Conservation (phyloP, 2,113 vertebrate genomes). For the Arenaria interpres region DNA sequence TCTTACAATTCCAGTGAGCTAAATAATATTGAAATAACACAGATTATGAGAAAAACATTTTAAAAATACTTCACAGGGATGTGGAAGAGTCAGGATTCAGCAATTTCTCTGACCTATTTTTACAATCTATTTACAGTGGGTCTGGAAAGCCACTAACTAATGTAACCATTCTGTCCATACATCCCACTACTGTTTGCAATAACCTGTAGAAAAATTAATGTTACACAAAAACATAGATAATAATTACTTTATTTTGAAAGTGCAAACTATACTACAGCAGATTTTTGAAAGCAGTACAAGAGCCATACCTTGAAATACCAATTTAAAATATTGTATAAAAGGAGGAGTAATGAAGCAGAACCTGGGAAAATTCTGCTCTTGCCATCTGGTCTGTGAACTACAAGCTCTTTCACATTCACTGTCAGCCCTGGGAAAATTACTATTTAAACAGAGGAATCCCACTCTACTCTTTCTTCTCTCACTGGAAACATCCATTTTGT, state of each 20-base stretch:
- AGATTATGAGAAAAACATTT: neutral
- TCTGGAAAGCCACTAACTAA: constrained; percentile 24
- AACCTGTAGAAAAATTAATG: constrained; percentile 15
- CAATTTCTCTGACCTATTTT: constrained; percentile 27
- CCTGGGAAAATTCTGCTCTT: neutral
- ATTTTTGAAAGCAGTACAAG: neutral
- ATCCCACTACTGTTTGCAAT: constrained; percentile 11
- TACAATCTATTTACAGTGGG: constrained; percentile 33
- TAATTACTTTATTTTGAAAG: constrained; percentile 2
- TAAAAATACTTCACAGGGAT: neutral
- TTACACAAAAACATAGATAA: constrained; percentile 9
- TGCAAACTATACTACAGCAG: neutral
- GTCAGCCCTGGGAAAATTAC: neutral
- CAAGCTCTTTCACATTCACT: neutral
- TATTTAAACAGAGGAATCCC: neutral
- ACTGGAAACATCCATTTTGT: neutral
- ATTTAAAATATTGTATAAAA: constrained; percentile 31
- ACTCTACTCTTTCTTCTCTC: neutral
- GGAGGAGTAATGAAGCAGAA: neutral
- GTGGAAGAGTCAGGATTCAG: neutral
- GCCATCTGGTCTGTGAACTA: neutral
- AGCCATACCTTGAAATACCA: neutral
- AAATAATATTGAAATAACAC: neutral
- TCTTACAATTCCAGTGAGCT: neutral
- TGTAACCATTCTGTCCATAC: neutral